Evolutionary conservation across 2,888 invertebrate genomes (phyloP).

Genomic region (Coenonympha glycerion): DNA sequence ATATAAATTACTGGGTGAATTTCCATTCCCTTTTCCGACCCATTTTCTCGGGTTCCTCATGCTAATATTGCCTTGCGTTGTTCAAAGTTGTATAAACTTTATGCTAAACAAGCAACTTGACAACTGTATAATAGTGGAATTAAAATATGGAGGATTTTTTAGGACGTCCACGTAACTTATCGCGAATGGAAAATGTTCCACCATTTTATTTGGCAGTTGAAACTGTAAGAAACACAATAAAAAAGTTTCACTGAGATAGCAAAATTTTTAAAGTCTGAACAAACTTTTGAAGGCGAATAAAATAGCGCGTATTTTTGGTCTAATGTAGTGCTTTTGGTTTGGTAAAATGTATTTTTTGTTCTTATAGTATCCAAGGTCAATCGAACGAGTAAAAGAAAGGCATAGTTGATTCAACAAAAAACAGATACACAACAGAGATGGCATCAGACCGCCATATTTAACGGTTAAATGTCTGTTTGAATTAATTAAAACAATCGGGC

Average conservation of each 20-base stretch:
- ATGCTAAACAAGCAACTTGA: constrained; percentile 56
- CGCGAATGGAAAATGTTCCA: not conserved
- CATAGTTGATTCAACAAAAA: too few relatives aligned
- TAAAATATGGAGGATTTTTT: constrained; percentile 13
- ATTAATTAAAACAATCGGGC: too few relatives aligned
- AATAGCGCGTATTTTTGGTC: not conserved
- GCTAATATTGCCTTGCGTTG: constrained; percentile 54
- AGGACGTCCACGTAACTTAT: constrained; percentile 2
- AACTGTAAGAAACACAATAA: not conserved
- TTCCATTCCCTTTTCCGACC: constrained; percentile 53
- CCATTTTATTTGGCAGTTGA: not conserved
- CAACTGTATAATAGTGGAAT: constrained; percentile 38
- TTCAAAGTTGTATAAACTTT: constrained; percentile 50
- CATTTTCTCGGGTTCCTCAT: constrained; percentile 55
- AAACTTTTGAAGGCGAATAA: not conserved
- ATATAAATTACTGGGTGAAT: constrained; percentile 61
- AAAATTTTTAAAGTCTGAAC: not conserved
- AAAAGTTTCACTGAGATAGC: not conserved
- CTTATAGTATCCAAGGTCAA: too few relatives aligned
- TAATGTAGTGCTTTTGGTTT: too few relatives aligned
- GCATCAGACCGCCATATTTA: too few relatives aligned
- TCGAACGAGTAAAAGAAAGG: too few relatives aligned
- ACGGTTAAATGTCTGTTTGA: too few relatives aligned
- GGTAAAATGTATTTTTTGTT: too few relatives aligned
- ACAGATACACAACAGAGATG: too few relatives aligned